Percentiles rank a stretch among this genome's conserved stretches.
phyloP scores from a whole-genome alignment of 2,888 invertebrate species.

The Pegoplata infirma region DNA sequence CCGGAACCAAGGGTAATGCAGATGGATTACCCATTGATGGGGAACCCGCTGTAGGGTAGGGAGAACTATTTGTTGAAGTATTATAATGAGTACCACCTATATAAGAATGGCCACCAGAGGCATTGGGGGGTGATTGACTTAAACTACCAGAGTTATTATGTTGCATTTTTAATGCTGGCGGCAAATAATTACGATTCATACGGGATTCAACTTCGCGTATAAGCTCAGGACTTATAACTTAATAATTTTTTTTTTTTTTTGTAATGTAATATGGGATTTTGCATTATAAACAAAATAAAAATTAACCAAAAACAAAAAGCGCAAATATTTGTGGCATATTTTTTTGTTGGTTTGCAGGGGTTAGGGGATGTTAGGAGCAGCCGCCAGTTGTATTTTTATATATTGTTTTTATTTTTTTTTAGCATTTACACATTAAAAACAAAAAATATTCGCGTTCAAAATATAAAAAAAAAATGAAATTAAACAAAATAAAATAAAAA shows the following conservation, averaged over 20 bases:
- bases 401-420: no score
- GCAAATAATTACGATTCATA: conserved; percentile 90
- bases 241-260: no score
- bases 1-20: conserved; percentile 35
- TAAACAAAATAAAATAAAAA: background rate
- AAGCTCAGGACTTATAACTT: conserved; percentile 93
- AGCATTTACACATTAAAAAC: conserved; percentile 41
- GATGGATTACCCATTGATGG: conserved; percentile 42
- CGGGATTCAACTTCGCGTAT: conserved; percentile 93
- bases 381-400: background rate
- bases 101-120: conserved; percentile 56
- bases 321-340: conserved; percentile 5
- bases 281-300: no score
- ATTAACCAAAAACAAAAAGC: background rate
- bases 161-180: conserved; percentile 82
- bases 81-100: conserved; percentile 62
- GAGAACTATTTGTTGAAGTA: conserved; percentile 41
- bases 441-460: conserved; percentile 54
- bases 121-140: conserved; percentile 74
- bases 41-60: conserved; percentile 33
- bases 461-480: background rate
- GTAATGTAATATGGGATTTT: no score
- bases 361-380: background rate
- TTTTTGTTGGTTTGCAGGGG: conserved; percentile 1
- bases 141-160: conserved; percentile 75